Evolutionary conservation across 2,113 vertebrate species (phyloP), one percentile per base, ranked within the genome.

Genomic region (Siphamia tubifer): DNA sequence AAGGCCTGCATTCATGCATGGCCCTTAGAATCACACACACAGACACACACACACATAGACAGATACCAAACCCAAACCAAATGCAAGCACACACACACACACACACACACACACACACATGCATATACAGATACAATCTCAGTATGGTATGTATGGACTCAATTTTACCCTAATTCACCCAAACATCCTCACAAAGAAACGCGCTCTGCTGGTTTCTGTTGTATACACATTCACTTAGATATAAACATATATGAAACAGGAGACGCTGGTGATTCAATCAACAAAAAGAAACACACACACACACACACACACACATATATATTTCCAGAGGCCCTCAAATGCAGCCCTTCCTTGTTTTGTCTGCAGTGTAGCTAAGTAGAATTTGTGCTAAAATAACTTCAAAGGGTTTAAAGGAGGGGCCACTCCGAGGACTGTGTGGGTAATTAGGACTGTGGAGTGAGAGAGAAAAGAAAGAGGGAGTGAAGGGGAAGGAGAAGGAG

Each of bases 361-460:
- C 86, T 83, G 70, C 74, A 79, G 71, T 62, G 77, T 34, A 74
- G 81, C 70, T 52, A 70, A 85, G 81, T 68, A 74, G 83, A 87
- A 87, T 82, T 75, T 85, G 60, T 2, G 49, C 75, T 81, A 76
- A 87, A 87, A 89, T 85, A 87, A 86, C 87, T 85, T 90, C 85
- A 87, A 90, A 89, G 87, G 56, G 34, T 71, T 27, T 24, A 49
- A 79, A 75, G 79, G 77, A 82, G 89, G 71, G 61, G 80, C 82
- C 86, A 81, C 62, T 65, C 60, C 8, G 66, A 78, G 79, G 61
- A 85, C n/a, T n/a, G 68, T 77, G 16, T 68, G 82, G 83, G 80
- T 87, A 89, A 87, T 90, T 89, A 85, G 82, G 76, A 62, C 43
- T 40, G 76, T 67, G 66, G 75, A 72, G 57, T 6, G 48, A 39